phyloP scores from a whole-genome alignment of 2,113 vertebrate species.

The Sarotherodon lohbergeri region DNA sequence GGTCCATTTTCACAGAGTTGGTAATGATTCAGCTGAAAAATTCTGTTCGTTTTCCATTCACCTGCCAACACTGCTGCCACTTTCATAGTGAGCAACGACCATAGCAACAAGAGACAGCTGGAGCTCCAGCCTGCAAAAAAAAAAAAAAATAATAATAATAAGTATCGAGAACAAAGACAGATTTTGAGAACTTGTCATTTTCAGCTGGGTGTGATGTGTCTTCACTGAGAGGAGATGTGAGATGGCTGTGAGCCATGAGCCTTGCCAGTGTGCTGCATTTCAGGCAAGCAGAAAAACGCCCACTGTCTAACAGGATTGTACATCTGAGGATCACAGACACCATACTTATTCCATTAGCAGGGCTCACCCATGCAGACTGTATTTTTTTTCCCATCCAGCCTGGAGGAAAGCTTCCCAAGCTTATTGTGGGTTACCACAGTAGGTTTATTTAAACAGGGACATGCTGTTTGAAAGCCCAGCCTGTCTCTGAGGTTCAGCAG shows the following conservation, averaged over 20 bases:
- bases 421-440: not conserved
- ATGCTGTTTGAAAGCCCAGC: not conserved
- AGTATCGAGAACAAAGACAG: slow-evolving; percentile 19
- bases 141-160: not conserved
- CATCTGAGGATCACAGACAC: not conserved
- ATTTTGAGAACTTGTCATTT: slow-evolving; percentile 32
- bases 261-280: not conserved
- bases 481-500: not conserved
- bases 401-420: not conserved
- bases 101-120: slow-evolving; percentile 48
- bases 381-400: not conserved
- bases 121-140: slow-evolving; percentile 15
- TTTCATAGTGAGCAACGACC: slow-evolving; percentile 26
- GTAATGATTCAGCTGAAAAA: slow-evolving; percentile 27
- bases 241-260: not conserved
- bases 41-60: not conserved
- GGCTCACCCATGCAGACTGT: slow-evolving; percentile 2
- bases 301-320: not conserved
- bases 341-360: slow-evolving; percentile 26
- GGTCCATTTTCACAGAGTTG: slow-evolving; percentile 3
- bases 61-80: slow-evolving; percentile 12
- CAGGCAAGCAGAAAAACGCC: not conserved
- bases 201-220: slow-evolving; percentile 30
- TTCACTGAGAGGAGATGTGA: slow-evolving; percentile 11
- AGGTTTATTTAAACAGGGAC: not conserved